phyloP scores from a whole-genome alignment of 30 jellyfish, hydroid and myxozoan species.

The Turritopsis rubra region DNA sequence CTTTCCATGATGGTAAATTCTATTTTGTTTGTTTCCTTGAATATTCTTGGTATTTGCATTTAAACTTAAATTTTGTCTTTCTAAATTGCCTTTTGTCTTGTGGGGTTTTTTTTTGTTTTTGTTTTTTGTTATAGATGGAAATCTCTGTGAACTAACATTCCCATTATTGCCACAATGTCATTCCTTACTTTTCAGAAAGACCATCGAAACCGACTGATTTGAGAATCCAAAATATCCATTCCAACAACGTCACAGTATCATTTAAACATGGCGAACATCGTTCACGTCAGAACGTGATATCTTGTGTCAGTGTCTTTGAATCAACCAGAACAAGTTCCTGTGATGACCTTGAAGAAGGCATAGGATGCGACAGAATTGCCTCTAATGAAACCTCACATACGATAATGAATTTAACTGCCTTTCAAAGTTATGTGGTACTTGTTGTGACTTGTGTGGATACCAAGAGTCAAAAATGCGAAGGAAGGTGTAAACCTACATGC shows the following conservation, averaged over 20 bases:
- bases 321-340: not conserved
- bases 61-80: too few species aligned
- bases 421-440: slow-evolving; percentile 20
- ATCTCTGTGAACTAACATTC: too few species aligned
- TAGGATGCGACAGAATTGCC: slow-evolving; percentile 1
- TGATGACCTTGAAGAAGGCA: not conserved
- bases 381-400: slow-evolving; percentile 2
- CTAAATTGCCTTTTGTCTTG: too few species aligned
- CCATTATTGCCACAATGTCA: too few species aligned
- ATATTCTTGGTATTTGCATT: too few species aligned
- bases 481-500: not conserved
- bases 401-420: slow-evolving; percentile 21
- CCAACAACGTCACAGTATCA: not conserved
- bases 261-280: slow-evolving; percentile 37
- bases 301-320: not conserved
- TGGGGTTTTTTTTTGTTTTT: too few species aligned
- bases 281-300: not conserved
- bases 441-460: slow-evolving; percentile 38
- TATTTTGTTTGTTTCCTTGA: too few species aligned
- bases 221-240: not conserved
- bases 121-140: too few species aligned
- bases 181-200: slow-evolving; percentile 10
- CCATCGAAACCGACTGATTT: slow-evolving; percentile 30
- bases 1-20: too few species aligned
- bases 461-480: slow-evolving; percentile 29